Evolutionary conservation across 2,797 vertebrate species (phyloP).

Genomic region (Pseudochromis fuscus): DNA sequence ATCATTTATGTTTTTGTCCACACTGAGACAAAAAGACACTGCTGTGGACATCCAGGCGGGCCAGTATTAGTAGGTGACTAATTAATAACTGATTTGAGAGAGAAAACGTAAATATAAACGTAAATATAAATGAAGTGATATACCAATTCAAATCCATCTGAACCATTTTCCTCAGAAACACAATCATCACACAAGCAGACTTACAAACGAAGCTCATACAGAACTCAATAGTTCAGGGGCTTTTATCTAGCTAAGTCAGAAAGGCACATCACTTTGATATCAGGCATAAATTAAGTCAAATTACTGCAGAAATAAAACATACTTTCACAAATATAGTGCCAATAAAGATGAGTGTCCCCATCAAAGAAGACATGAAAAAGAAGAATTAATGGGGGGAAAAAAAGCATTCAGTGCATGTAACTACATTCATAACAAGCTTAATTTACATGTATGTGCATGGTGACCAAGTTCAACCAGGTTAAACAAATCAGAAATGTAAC

Average conservation of each 20-base stretch:
- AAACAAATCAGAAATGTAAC: slow-evolving; percentile 71
- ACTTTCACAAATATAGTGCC: slow-evolving; percentile 81
- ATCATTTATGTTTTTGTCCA: slow-evolving; percentile 39
- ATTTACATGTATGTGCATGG: slow-evolving; percentile 83
- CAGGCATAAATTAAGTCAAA: slow-evolving; percentile 85
- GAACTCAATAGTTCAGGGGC: slow-evolving; percentile 72
- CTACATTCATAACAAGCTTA: slow-evolving; percentile 88
- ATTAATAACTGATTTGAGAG: slow-evolving; percentile 26
- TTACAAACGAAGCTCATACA: slow-evolving; percentile 71
- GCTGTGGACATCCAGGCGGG: slow-evolving; percentile 34
- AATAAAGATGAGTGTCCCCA: slow-evolving; percentile 65
- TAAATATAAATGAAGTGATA: slow-evolving; percentile 50
- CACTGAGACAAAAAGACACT: slow-evolving; percentile 28
- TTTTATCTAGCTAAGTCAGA: slow-evolving; percentile 80
- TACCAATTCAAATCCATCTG: slow-evolving; percentile 61
- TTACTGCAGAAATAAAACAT: slow-evolving; percentile 80
- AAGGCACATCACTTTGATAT: slow-evolving; percentile 89
- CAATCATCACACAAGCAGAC: slow-evolving; percentile 67
- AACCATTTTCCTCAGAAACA: slow-evolving; percentile 58
- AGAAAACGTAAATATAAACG: slow-evolving; percentile 17
- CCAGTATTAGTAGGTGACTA: slow-evolving; percentile 22
- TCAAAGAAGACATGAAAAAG: slow-evolving; percentile 62
- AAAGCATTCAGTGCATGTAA: slow-evolving; percentile 87
- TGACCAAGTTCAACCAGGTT: slow-evolving; percentile 71
- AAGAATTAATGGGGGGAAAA: slow-evolving; percentile 45